Conservation (phyloP, 2,888 invertebrate species). For the Alloplasta piceator region DNA sequence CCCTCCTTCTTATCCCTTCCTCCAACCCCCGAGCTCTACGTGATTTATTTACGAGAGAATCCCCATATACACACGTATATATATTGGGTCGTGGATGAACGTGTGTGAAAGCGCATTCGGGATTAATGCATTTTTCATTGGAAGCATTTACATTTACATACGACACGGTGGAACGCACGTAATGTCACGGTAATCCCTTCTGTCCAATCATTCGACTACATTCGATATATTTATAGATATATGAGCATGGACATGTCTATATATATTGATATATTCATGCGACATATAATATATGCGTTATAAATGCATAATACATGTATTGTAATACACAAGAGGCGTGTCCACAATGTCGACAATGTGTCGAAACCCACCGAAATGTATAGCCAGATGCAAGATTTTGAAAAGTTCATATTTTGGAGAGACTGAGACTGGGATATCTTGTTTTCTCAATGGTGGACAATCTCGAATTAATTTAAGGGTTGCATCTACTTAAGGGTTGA, state of each 20-base stretch:
- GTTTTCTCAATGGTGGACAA: too few relatives aligned
- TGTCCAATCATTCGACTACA: slow-evolving; percentile 46
- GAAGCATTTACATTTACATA: slow-evolving; percentile 54
- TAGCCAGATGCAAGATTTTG: too few relatives aligned
- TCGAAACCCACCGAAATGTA: background rate
- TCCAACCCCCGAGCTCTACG: slow-evolving; percentile 4
- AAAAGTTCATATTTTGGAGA: too few relatives aligned
- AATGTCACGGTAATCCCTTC: slow-evolving; percentile 53
- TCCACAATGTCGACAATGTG: background rate
- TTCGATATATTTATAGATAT: background rate
- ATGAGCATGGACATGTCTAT: slow-evolving; percentile 9
- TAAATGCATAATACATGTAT: slow-evolving; percentile 1
- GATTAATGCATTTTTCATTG: slow-evolving; percentile 62
- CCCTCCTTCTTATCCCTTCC: slow-evolving; percentile 3
- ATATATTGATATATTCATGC: background rate
- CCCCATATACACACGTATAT: slow-evolving; percentile 8
- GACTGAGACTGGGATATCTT: too few relatives aligned
- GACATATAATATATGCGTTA: background rate
- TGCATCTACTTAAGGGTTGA: too few relatives aligned
- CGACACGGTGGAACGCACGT: slow-evolving; percentile 29
- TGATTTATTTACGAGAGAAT: slow-evolving; percentile 56
- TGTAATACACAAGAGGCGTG: background rate
- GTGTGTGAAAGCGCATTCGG: slow-evolving; percentile 42
- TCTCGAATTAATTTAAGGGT: too few relatives aligned
- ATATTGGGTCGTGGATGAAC: background rate